phyloP scores from a whole-genome alignment of 2,888 invertebrate species.

The Lithophane ornitopus region DNA sequence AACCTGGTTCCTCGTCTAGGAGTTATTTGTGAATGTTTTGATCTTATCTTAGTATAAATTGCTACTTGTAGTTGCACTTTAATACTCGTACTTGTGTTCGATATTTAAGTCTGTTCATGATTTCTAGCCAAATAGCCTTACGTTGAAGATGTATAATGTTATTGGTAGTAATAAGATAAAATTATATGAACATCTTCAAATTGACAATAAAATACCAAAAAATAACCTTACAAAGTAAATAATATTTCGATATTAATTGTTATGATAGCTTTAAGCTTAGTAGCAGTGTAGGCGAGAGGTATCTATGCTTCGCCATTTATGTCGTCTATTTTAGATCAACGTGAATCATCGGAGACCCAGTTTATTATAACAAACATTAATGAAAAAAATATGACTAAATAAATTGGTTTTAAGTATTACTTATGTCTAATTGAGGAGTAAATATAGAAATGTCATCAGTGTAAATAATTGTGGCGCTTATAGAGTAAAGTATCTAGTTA shows the following conservation, averaged over 20 bases:
- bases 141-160: background rate
- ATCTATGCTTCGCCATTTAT: slow-evolving; percentile 36
- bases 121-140: background rate
- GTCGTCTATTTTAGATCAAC: slow-evolving; percentile 16
- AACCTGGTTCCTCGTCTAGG: background rate
- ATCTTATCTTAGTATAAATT: slow-evolving; percentile 44
- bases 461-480: slow-evolving; percentile 1
- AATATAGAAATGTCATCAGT: background rate
- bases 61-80: slow-evolving; percentile 15
- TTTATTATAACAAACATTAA: slow-evolving; percentile 14
- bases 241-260: slow-evolving; percentile 3
- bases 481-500: background rate
- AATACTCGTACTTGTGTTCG: background rate
- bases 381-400: background rate
- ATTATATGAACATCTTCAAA: background rate
- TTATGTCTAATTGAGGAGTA: background rate
- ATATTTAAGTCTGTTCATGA: background rate
- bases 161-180: background rate
- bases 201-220: background rate
- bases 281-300: slow-evolving; percentile 46
- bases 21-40: slow-evolving; percentile 31
- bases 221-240: background rate
- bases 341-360: slow-evolving; percentile 41
- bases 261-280: slow-evolving; percentile 21
- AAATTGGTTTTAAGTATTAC: background rate